phyloP scores from a whole-genome alignment of 2,888 invertebrate genomes.

The Timema podura region DNA sequence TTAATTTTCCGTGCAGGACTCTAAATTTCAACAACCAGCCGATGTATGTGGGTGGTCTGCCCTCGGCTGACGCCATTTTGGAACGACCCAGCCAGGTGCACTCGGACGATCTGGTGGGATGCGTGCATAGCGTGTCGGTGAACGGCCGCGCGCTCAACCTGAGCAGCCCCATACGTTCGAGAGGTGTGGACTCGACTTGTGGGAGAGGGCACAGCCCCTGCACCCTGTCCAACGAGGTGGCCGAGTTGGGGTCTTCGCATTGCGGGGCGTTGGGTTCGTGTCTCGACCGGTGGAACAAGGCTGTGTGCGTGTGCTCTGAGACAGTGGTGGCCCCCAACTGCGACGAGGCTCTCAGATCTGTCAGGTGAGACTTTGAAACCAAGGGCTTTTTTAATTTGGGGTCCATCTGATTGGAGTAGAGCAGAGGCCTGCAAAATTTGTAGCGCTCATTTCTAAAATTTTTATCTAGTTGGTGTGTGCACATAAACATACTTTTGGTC shows the following conservation, averaged over 20 bases:
- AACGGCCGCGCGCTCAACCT: constrained; percentile 82
- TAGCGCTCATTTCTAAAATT: no score
- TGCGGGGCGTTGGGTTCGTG: constrained; percentile 49
- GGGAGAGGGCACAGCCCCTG: constrained; percentile 48
- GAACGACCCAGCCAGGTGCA: constrained; percentile 87
- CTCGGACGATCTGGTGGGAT: constrained; percentile 91
- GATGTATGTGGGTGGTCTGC: constrained; percentile 78
- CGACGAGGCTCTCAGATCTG: constrained; percentile 68
- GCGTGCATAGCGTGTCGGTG: constrained; percentile 84
- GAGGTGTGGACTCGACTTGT: constrained; percentile 72
- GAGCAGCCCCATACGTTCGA: constrained; percentile 67
- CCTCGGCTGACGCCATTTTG: constrained; percentile 78
- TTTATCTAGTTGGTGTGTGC: no score
- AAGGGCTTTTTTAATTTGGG: no score
- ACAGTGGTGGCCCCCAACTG: constrained; percentile 73
- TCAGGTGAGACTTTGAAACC: constrained; percentile 61
- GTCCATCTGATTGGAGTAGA: no score
- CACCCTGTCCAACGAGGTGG: constrained; percentile 42
- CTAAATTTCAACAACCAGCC: constrained; percentile 88
- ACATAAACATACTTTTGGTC: no score
- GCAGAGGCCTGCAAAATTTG: no score
- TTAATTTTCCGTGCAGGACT: constrained; percentile 57
- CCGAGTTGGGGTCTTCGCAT: background rate
- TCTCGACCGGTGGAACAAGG: constrained; percentile 78
- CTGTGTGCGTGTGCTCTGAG: constrained; percentile 64